Base-by-base conservation (phyloP, 1,140 invertebrate genomes). In the Lycorma delicatula region DNA sequence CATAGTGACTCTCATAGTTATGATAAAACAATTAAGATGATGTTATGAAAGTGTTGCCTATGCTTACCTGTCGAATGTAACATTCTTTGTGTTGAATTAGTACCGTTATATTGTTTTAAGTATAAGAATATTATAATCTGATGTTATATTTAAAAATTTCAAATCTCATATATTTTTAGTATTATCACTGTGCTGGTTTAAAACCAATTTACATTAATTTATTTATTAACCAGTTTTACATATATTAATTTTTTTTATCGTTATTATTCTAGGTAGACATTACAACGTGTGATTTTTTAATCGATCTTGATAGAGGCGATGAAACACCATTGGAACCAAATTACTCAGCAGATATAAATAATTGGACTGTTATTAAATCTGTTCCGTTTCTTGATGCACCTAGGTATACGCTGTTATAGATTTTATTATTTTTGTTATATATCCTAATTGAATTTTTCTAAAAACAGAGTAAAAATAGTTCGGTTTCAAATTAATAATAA, bases 221-320 rank as follows among this genome's bases (percentile, higher is more conserved):
- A n/a, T 28, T 13, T 12, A 9, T 54, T n/a, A 22, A 46, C 16
- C 16, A 11, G 9, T n/a, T 9, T 22, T 9, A 11, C 16, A 9
- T 11, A n/a, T 46, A 11, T 46, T 49, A 49, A 25, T 1, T 23
- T 22, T n/a, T 22, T 28, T 52, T 28, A 28, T 51, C 28, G 56
- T 49, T 63, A 34, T 65, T 75, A 63, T 80, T 86, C 63, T 80
- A 95, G 81, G 79, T 89, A 62, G 73, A 81, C 60, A 74, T 89
- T 41, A 76, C 80, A 13, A 75, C 82, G 58, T 91, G 91, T 66
- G 82, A 93, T 74, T 93, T 91, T 68, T 72, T 98, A 9, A 76
- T 98, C 41, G 93, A 97, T 72, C 78, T 92, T 7, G 89, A 96
- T 72, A 71, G 83, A n/a, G 82, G 80, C 1, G 76, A 74, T 59